Conservation (phyloP, 2,888 invertebrate species). For the Lysandra coridon region DNA sequence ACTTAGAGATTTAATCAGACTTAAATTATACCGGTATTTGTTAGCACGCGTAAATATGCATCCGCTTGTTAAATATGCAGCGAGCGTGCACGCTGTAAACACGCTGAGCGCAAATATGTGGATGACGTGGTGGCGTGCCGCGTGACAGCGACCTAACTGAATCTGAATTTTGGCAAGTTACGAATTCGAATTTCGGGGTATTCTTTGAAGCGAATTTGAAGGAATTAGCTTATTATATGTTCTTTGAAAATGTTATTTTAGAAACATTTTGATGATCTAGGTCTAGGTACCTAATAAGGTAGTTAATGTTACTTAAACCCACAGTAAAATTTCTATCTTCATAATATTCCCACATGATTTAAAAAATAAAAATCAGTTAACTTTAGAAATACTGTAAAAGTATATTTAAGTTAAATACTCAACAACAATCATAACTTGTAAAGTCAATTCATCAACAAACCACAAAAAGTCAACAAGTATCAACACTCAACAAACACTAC, state of each 20-base stretch:
- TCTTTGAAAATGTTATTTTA: not conserved
- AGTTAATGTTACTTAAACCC: no score
- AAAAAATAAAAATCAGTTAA: no score
- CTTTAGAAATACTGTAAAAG: no score
- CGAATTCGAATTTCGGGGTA: not conserved
- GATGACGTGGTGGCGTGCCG: constrained; percentile 25
- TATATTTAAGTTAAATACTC: not conserved
- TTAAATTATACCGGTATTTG: constrained; percentile 24
- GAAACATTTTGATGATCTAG: not conserved
- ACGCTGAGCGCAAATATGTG: constrained; percentile 37
- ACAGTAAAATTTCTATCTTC: no score
- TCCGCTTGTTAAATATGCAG: constrained; percentile 30
- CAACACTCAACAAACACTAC: not conserved
- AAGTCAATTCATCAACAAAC: not conserved
- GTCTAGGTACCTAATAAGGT: no score
- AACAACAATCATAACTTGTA: no score
- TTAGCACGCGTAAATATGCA: constrained; percentile 30
- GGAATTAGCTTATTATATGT: not conserved
- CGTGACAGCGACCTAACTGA: constrained; percentile 24
- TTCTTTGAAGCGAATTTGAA: not conserved
- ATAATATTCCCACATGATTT: no score
- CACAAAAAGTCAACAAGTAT: not conserved
- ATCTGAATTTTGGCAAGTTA: constrained; percentile 4
- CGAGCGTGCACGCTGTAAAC: constrained; percentile 34
- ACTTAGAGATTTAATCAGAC: constrained; percentile 21